phyloP scores from a whole-genome alignment of 2,888 invertebrate genomes.

The Globia sparganii region DNA sequence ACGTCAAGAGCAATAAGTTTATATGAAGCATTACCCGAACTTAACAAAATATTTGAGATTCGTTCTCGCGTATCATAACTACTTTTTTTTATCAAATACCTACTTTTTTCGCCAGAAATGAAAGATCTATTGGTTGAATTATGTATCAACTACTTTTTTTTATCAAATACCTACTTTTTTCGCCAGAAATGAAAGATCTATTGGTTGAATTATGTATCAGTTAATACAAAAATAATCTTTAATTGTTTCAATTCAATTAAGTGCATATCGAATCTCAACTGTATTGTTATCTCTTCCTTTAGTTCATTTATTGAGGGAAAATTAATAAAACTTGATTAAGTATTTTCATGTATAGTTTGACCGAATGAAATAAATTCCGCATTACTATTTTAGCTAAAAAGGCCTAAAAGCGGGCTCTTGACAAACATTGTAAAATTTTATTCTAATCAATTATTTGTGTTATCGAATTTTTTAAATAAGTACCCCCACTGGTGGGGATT shows the following conservation, averaged over 20 bases:
- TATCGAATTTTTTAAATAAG: background rate
- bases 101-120: background rate
- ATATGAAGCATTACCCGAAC: background rate
- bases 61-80: too few species aligned
- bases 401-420: slow-evolving; percentile 12
- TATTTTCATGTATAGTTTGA: background rate
- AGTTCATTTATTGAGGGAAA: slow-evolving; percentile 11
- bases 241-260: slow-evolving; percentile 21
- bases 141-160: background rate
- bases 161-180: background rate
- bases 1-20: background rate
- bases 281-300: slow-evolving; percentile 5
- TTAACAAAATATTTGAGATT: slow-evolving; percentile 5
- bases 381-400: background rate
- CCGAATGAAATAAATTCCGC: background rate
- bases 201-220: background rate
- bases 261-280: slow-evolving; percentile 54
- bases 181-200: background rate
- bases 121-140: background rate
- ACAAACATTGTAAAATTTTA: background rate
- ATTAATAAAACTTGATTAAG: background rate
- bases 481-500: too few species aligned
- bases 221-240: background rate
- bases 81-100: background rate
- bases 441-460: background rate